Conservation (phyloP, 2,797 vertebrate genomes). For the Helarctos malayanus region DNA sequence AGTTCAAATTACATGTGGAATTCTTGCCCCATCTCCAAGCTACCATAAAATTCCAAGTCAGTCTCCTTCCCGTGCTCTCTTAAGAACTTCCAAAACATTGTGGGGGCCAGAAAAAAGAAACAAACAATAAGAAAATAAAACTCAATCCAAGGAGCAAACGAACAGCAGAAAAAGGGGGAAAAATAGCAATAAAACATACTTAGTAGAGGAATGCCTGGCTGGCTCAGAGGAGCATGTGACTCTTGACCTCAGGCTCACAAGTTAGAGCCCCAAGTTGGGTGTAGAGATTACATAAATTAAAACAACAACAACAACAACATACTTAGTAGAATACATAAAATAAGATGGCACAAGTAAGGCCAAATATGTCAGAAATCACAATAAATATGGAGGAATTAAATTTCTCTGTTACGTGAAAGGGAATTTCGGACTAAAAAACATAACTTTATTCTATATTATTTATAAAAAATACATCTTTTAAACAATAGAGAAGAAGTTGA, state of each 20-base stretch:
- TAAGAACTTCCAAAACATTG: background rate
- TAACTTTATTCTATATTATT: background rate
- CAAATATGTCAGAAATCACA: conserved; percentile 8
- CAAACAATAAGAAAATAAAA: background rate
- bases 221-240: background rate
- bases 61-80: background rate
- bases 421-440: background rate
- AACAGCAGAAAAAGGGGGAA: background rate
- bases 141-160: background rate
- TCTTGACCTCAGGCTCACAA: background rate
- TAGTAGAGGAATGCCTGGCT: background rate
- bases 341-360: background rate
- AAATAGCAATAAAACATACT: background rate
- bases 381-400: background rate
- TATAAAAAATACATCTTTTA: background rate
- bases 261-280: background rate
- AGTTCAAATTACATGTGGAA: background rate
- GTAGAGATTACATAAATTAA: background rate
- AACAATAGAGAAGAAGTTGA: background rate
- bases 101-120: background rate
- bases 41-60: background rate
- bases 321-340: background rate
- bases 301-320: background rate
- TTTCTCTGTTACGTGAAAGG: conserved; percentile 18
- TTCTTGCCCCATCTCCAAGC: background rate